Base-by-base conservation (phyloP, 1,140 invertebrate genomes). In the Aphaenogaster rudis region DNA sequence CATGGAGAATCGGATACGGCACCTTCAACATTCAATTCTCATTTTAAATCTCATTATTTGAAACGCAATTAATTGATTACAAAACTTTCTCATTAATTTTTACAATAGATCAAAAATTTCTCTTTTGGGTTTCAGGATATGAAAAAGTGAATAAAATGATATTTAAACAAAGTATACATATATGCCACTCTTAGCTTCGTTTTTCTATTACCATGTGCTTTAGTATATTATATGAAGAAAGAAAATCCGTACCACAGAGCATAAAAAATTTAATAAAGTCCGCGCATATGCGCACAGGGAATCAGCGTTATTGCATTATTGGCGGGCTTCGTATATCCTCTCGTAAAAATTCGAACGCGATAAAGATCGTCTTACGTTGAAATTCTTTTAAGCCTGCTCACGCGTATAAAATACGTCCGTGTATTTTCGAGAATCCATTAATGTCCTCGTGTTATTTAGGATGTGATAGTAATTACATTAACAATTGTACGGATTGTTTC, bases 401-500 rank as follows among this genome's bases (percentile, higher is more conserved):
- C 2, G 39, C 28, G 4, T 42, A 57, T 50, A n/a, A 72, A 54
- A 39, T 74, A 21, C 17, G 0, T 33, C 3, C 39, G 3, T 59
- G 2, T 39, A 63, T 77, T 52, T 63, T 52, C 6, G 4, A 78
- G 36, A 59, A 52, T 42, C 36, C 15, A 42, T 57, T 69, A 45
- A 48, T 28, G 8, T 45, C 15, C 11, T 71, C 15, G 3, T 28
- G 28, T 42, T 59, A 28, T 45, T 0, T 67, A 33, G 1, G 2
- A 15, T n/a, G 9, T 50, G 4, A 21, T 4, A 17, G 13, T 39
- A 39, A 45, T 54, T 33, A 45, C n/a, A 64, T 86, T 82, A 82
- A 84, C 74, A 54, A 45, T 82, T 82, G 42, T 79, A 69, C n/a
- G 8, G 21, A 79, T 66, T 72, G 13, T 9, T 82, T 72, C 5